Base-by-base conservation (phyloP, 2,888 invertebrate species). In the Isoperla grammatica region DNA sequence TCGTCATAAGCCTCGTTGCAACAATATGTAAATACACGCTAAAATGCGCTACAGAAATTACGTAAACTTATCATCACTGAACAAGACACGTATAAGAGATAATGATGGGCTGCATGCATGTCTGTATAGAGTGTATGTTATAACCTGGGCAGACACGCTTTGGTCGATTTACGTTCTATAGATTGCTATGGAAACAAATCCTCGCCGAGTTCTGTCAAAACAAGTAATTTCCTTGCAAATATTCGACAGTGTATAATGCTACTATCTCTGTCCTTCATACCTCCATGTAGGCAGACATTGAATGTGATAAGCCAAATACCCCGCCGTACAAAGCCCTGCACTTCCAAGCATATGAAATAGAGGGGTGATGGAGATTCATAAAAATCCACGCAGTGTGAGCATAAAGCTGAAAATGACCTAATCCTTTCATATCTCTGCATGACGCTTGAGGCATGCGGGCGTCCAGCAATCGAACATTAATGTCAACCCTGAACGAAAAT, bases 221-320 rank as follows among this genome's bases (percentile, higher is more conserved):
- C 61, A 64, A 62, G 61, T 60, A 63, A 64, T 64, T 63, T 60
- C 61, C 60, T 59, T 57, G 63, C 63, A 63, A 63, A 63, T 63
- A 63, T 58, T 61, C 62, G 54, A 37, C 60, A 62, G 29, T 8
- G 29, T 29, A 62, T 60, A 60, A 61, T 59, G 50, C 43, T 45
- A 23, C 9, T 6, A 13, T 19, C 19, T 39, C 53, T 37, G 17
- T 37, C 35, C 37, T 39, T 53, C 53, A 53, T 39, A 23, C 19
- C 1, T 53, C 35, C 29, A 53, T 20, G 22, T 53, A 53, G 12
- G 15, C 37, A 53, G 53, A 37, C 39, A 17, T 53, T 17, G 17
- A 9, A 9, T 6, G 15, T 37, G 53, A 53, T 53, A 53, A 53
- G 53, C 53, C 12, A 29, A n/a, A 53, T 53, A 53, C 39, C 35